Conservation (phyloP, 2,888 invertebrate genomes). For the Dolomedes plantarius region DNA sequence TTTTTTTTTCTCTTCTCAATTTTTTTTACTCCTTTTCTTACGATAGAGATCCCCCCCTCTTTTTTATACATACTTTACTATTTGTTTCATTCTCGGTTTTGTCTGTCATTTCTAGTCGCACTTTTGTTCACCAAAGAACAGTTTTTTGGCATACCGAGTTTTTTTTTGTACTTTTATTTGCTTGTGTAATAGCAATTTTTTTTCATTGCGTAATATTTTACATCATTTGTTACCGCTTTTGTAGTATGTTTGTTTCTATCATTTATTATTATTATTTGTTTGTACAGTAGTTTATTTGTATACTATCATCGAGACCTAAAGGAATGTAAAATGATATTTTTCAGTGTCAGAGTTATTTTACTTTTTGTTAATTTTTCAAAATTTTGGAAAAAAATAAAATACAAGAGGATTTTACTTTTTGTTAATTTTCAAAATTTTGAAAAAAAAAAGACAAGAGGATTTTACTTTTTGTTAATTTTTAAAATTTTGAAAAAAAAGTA, state of each 20-base stretch:
- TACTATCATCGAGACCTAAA: neutral
- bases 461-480: too few relatives aligned
- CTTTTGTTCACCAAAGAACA: constrained; percentile 64
- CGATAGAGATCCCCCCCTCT: too few relatives aligned
- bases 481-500: too few relatives aligned
- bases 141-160: constrained; percentile 39
- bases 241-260: neutral
- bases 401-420: too few relatives aligned
- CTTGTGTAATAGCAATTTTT: neutral
- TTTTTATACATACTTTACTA: constrained; percentile 14
- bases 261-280: neutral
- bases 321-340: too few relatives aligned
- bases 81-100: constrained; percentile 45
- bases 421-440: too few relatives aligned
- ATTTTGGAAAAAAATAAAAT: too few relatives aligned
- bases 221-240: neutral
- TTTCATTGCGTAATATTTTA: neutral
- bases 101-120: constrained; percentile 65
- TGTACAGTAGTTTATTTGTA: neutral
- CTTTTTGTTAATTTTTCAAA: too few relatives aligned
- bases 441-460: too few relatives aligned
- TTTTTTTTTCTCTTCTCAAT: neutral
- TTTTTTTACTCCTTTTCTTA: neutral
- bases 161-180: neutral
- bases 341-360: too few relatives aligned